A percentile compares a stretch with the other conserved stretches of the same genome.
Conservation (phyloP, 2,888 invertebrate species). For the Aproaerema taeniolella region DNA sequence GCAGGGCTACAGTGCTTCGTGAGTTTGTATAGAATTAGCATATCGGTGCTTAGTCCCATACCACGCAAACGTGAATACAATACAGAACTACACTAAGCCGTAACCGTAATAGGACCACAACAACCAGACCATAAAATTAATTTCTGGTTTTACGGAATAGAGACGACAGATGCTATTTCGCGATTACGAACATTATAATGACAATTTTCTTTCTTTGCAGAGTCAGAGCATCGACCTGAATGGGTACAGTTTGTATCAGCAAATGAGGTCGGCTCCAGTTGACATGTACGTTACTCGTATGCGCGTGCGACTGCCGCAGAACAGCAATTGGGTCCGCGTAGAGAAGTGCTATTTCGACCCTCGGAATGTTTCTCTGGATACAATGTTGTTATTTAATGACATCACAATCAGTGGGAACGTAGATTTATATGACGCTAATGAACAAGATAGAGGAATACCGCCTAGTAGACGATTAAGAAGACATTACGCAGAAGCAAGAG, state of each 20-base stretch:
- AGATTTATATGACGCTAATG: slow-evolving; percentile 73
- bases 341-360: slow-evolving; percentile 88
- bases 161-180: not conserved
- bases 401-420: slow-evolving; percentile 87
- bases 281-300: slow-evolving; percentile 84
- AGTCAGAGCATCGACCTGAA: slow-evolving; percentile 75
- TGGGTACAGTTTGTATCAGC: slow-evolving; percentile 81
- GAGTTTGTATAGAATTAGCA: too few relatives aligned
- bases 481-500: slow-evolving; percentile 56
- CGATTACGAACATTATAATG: not conserved
- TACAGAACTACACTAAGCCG: too few relatives aligned
- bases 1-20: too few relatives aligned
- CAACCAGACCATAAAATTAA: too few relatives aligned
- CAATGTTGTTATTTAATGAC: slow-evolving; percentile 87
- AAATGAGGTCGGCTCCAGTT: slow-evolving; percentile 78
- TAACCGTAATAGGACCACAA: too few relatives aligned
- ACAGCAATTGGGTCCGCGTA: slow-evolving; percentile 82
- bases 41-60: too few relatives aligned
- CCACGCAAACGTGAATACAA: too few relatives aligned
- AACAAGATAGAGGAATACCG: slow-evolving; percentile 51
- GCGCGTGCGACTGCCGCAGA: slow-evolving; percentile 82
- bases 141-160: too few relatives aligned
- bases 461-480: slow-evolving; percentile 44
- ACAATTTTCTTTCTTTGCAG: slow-evolving; percentile 34
- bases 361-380: slow-evolving; percentile 84